Evolutionary conservation across 2,113 vertebrate species (phyloP).

Genomic region (Antigone vipio): DNA sequence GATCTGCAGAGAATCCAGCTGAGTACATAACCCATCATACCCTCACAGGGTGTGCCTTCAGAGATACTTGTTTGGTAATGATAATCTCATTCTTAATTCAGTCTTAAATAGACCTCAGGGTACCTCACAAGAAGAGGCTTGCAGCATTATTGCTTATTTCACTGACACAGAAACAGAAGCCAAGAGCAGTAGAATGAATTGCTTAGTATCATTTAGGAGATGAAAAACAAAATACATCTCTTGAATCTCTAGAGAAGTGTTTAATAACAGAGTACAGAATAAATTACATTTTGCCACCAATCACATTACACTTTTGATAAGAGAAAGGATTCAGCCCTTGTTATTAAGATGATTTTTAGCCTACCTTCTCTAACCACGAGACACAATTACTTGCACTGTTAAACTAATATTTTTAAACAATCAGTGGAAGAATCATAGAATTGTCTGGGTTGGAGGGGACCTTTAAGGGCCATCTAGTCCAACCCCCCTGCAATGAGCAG

Average conservation of each 20-base stretch:
- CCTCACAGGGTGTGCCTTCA: not conserved
- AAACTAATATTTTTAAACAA: not conserved
- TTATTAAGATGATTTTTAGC: not conserved
- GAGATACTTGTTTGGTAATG: not conserved
- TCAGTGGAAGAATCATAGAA: not conserved
- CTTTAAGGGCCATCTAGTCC: no score
- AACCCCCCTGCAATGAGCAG: not conserved
- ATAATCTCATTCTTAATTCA: not conserved
- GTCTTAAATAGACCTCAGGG: not conserved
- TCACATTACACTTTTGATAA: not conserved
- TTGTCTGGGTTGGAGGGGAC: not conserved
- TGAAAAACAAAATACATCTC: not conserved
- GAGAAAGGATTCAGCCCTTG: not conserved
- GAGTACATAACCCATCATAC: not conserved
- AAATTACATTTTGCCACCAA: not conserved
- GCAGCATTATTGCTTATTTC: not conserved
- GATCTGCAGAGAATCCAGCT: not conserved
- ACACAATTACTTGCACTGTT: not conserved
- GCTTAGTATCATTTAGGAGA: not conserved
- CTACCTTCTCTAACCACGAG: not conserved
- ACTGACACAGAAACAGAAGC: not conserved
- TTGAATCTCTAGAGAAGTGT: not conserved
- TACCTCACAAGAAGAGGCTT: not conserved
- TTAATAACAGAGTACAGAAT: not conserved
- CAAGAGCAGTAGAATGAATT: not conserved